Conservation (phyloP, 2,113 vertebrate genomes). For the Pedionomus torquatus region DNA sequence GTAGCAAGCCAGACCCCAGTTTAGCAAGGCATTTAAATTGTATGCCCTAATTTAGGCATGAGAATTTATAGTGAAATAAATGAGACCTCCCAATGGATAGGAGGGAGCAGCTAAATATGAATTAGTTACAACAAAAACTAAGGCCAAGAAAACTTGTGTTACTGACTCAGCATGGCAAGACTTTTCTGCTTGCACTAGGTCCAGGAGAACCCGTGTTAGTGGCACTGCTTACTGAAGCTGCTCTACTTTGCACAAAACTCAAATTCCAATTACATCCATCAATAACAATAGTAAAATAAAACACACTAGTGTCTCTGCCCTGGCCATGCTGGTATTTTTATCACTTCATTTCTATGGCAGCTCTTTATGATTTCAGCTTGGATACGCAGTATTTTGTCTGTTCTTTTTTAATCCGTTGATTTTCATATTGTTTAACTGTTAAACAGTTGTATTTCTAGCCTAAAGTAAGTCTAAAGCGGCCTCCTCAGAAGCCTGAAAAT, state of each 20-base stretch:
- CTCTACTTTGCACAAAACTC: background rate
- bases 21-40: background rate
- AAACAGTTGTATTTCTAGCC: background rate
- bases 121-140: background rate
- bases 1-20: background rate
- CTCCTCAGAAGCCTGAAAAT: background rate
- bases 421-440: background rate
- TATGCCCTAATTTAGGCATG: background rate
- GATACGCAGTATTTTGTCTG: background rate
- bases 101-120: background rate
- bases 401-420: background rate
- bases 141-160: background rate
- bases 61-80: background rate
- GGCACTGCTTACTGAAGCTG: background rate
- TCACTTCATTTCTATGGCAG: background rate
- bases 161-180: background rate
- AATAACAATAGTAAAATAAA: background rate
- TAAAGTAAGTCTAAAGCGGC: background rate
- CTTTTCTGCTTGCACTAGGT: background rate
- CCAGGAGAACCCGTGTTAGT: background rate
- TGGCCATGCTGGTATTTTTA: background rate
- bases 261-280: background rate
- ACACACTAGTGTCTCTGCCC: background rate
- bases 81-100: background rate
- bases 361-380: background rate